Percentiles rank a stretch among this genome's conserved stretches.
Conservation (phyloP, 2,113 vertebrate genomes). For the Cavia aperea region DNA sequence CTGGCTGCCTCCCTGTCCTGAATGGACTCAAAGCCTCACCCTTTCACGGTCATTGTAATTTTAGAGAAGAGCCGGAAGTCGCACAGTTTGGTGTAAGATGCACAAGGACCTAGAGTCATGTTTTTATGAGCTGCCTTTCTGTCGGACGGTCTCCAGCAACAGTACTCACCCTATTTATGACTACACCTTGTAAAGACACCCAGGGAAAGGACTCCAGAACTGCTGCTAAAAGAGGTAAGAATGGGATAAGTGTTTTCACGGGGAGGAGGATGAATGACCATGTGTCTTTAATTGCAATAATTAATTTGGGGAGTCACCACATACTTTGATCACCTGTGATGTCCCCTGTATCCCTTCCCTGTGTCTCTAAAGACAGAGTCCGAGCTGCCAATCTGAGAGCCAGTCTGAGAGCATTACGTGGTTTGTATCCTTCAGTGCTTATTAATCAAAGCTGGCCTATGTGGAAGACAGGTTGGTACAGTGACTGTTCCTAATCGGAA, state of each 20-base stretch:
- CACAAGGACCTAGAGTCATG: background rate
- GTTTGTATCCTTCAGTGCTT: background rate
- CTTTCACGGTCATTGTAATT: background rate
- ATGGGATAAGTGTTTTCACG: background rate
- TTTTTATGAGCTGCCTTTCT: background rate
- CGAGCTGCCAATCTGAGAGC: background rate
- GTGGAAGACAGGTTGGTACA: background rate
- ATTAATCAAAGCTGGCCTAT: background rate
- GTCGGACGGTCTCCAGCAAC: background rate
- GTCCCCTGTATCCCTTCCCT: background rate
- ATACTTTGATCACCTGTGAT: background rate
- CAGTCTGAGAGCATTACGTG: background rate
- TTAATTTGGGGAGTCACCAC: background rate
- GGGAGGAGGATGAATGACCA: background rate
- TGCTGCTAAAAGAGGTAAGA: background rate
- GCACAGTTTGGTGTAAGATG: background rate
- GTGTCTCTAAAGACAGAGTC: background rate
- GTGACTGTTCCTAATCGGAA: background rate
- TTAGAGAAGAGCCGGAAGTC: background rate
- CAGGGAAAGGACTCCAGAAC: background rate
- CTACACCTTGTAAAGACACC: background rate
- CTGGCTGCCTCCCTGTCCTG: background rate
- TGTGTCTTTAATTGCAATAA: background rate
- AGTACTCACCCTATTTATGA: background rate
- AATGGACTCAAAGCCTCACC: background rate